Evolutionary conservation across 2,113 vertebrate genomes (phyloP).

Genomic region (Rhodinocichla rosea): DNA sequence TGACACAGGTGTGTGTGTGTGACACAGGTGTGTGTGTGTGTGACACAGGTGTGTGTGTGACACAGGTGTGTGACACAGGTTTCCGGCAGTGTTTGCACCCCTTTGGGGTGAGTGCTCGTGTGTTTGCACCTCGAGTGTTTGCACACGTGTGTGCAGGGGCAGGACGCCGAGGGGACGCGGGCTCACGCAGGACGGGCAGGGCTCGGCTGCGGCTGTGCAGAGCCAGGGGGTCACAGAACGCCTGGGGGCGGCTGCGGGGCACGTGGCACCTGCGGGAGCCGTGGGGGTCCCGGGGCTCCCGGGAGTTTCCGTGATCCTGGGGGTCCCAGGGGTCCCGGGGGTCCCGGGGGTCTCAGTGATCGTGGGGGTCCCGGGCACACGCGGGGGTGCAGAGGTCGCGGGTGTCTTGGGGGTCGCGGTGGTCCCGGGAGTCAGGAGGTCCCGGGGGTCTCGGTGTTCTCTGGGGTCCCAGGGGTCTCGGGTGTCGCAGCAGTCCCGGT

Average conservation of each 20-base stretch:
- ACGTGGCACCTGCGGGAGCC: too few species aligned
- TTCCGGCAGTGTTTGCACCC: too few species aligned
- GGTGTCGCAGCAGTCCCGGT: too few species aligned
- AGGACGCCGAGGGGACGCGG: background rate
- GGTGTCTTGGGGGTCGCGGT: fast-evolving
- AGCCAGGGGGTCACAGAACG: too few species aligned
- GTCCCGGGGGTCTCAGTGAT: background rate
- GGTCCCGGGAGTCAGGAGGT: background rate
- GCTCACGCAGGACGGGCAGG: background rate
- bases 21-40: background rate
- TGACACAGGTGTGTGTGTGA: background rate
- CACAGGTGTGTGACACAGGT: background rate
- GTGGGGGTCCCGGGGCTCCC: fast-evolving
- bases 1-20: background rate
- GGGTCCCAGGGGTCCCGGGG: background rate
- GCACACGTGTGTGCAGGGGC: background rate
- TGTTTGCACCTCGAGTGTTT: background rate
- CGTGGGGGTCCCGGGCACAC: too few species aligned
- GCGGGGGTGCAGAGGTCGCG: too few species aligned
- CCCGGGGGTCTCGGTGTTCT: background rate
- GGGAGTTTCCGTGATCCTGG: fast-evolving
- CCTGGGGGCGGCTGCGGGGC: background rate
- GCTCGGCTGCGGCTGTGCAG: background rate
- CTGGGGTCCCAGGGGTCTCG: background rate
- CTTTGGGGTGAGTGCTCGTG: too few species aligned